Base-by-base conservation (phyloP, 2,797 vertebrate species). In the Hippoglossus hippoglossus region DNA sequence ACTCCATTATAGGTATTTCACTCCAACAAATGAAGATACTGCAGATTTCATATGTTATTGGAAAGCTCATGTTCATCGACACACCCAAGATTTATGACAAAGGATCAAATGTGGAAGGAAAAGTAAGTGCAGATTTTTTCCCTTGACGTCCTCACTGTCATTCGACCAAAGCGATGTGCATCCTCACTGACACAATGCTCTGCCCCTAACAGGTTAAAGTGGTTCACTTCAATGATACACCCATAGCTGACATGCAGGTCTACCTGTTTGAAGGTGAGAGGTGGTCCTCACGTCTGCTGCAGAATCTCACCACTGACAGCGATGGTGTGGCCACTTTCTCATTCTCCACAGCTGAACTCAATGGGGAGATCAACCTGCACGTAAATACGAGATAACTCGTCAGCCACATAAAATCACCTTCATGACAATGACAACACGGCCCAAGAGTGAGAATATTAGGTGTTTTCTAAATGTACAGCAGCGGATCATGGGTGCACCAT, bases 271-370 rank as follows among this genome's bases (percentile, higher is more conserved):
- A 82, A 47, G 83, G 80, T 2, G 5, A 54, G 10, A n/a, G 0
- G 1, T 86, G 87, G 88, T 8, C 55, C 1, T 0, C 36, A n/a
- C 18, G 6, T 2, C 24, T 0, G 5, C 19, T 87, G 1, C 65
- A 78, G 25, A 94, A 91, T 54, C 85, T 93, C 15, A 93, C 92
- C 10, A 93, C 93, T 2, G 75, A 92, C 71, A 39, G 15, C 2
- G 6, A 88, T 1, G 93, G 93, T 21, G 3, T 90, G 0, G 89
- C 91, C n/a, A 4, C 18, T 2, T 94, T 94, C 77, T 83, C 88
- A 12, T 5, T 93, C 0, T 65, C 75, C 51, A 85, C 89, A 1
- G 19, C 77, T 1, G 0, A 9, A 15, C 5, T 39, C 39, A 8
- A 12, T 0, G 57, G 9, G 0, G 25, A 76, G 36, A 65, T 91